Base-by-base conservation (phyloP, 1,140 invertebrate genomes). In the Lamellibrachia luymesi region DNA sequence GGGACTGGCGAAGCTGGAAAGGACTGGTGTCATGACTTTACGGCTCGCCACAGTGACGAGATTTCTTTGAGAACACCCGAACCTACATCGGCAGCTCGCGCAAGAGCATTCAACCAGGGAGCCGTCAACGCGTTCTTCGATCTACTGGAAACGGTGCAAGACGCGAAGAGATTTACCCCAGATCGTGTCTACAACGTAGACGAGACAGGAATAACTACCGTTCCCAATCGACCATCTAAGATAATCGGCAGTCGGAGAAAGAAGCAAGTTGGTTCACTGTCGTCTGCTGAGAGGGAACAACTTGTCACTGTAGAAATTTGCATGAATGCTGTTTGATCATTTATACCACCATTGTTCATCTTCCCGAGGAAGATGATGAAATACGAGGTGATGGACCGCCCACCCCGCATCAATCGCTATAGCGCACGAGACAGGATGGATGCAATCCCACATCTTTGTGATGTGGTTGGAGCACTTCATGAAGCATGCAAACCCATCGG, bases 151-250 rank as follows among this genome's bases (percentile, higher is more conserved):
- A n/a, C 7, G n/a, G 50, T 51, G 4, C 4, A 92, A 52, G 50
- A 51, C 10, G 52, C 10, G 52, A 51, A 51, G 5, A 93, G 91
- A n/a, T 93, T 94, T 51, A 22, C 89, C 27, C 52, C 94, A 38
- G 50, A 93, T 50, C 64, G 92, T 2, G 94, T 94, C 38, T 94
- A 91, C 22, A 94, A 94, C 93, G 93, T 94, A 0, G 94, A 94
- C 50, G 94, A 94, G 91, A 93, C 94, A 5, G 94, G 94, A 5
- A 89, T 94, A 1, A 92, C 93, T 6, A 92, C 92, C 5, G 93
- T 94, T n/a, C 94, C 93, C 51, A 92, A 91, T 50, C 93, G 93
- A 91, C 91, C 4, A 50, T 51, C 56, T 10, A 93, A 80, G 50
- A 93, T 93, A 27, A 38, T 93, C 22, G 91, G 4, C 13, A 13